phyloP scores from a whole-genome alignment of 1,140 invertebrate genomes.

The Solenopsis fugax region DNA sequence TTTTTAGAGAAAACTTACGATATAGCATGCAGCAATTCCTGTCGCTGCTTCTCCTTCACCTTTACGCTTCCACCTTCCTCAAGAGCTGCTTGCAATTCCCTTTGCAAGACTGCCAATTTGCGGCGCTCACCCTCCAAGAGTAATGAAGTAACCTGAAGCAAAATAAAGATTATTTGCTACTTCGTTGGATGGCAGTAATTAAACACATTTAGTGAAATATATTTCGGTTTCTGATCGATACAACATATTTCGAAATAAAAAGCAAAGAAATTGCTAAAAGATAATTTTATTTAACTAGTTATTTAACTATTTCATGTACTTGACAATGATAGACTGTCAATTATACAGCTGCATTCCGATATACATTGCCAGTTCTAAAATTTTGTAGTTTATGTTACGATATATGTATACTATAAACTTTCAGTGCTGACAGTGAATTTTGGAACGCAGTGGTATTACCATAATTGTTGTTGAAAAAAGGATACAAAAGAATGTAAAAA shows the following conservation, averaged over 20 bases:
- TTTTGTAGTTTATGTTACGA: no score
- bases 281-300: background rate
- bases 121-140: slow-evolving; percentile 90
- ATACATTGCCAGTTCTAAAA: no score
- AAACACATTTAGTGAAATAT: background rate
- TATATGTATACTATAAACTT: no score
- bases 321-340: background rate
- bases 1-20: slow-evolving; percentile 87
- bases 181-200: background rate
- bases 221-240: background rate
- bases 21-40: slow-evolving; percentile 90
- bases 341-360: no score
- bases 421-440: no score
- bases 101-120: slow-evolving; percentile 89
- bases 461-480: background rate
- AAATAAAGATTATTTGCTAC: background rate
- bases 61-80: slow-evolving; percentile 89
- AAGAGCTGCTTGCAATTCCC: slow-evolving; percentile 89
- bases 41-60: slow-evolving; percentile 90
- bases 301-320: background rate
- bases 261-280: background rate
- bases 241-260: background rate
- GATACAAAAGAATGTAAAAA: background rate
- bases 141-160: slow-evolving; percentile 89
- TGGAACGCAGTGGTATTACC: background rate